Base-by-base conservation (phyloP, 2,888 invertebrate species). In the Sesia bembeciformis region DNA sequence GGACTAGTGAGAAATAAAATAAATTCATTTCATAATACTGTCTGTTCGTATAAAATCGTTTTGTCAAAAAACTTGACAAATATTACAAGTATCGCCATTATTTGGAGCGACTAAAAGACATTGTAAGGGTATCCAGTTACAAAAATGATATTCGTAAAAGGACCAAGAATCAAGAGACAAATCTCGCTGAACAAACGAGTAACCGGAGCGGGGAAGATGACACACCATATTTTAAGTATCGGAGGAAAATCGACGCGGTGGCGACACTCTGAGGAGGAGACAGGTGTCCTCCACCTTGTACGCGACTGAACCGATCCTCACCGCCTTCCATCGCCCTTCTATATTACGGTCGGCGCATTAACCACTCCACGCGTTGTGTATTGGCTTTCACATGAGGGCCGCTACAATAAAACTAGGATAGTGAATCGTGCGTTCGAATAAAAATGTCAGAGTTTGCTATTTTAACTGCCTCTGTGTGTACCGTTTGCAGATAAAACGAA, bases 141-240 rank as follows among this genome's bases (percentile, higher is more conserved):
- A 64, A 57, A 66, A 68, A 72, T 62, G 57, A 69, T 71, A 70
- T 67, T 66, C 64, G 63, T 62, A 61, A 68, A 78, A 75, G 68
- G 79, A 66, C 68, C 64, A 63, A 58, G 63, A 62, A 66, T 68
- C 64, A 63, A 58, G 63, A 62, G 71, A 75, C 70, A 78, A 81
- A 82, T 79, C 78, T 72, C 67, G 63, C 65, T 67, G 68, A 70
- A 72, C 77, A 83, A 81, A 80, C 78, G 78, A 79, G 82, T 76
- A 80, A 83, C 72, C 65, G 58, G 81, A 84, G 73, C 72, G 62
- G 64, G 64, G 70, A 74, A 80, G 73, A 82, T 78, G 82, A 82
- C 76, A 76, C 76, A 78, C 76, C 74, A 85, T 85, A 86, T 86
- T 87, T 85, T 81, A 84, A 81, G 81, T 78, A 84, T 82, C 76